Base-by-base conservation (phyloP, 1,140 invertebrate species). In the Nasonia vitripennis region DNA sequence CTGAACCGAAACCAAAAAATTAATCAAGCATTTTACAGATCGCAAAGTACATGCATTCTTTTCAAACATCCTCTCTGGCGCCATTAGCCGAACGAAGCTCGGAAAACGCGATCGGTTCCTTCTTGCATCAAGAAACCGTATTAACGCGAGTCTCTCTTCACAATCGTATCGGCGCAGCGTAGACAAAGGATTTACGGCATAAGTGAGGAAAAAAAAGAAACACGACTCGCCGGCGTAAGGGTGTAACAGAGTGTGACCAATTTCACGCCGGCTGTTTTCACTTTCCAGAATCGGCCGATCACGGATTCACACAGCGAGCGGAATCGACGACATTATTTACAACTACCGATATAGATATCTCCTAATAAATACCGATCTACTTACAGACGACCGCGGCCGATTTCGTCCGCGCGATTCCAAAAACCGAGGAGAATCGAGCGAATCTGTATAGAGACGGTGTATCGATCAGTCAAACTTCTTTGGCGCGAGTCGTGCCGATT, bases 231-330 rank as follows among this genome's bases (percentile, higher is more conserved):
- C 48, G 62, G 31, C 12, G 37, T 37, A 81, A 11, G 41, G 55
- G 10, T 84, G 75, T 88, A 90, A 78, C 86, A 70, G 87, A 91
- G 88, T 89, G 87, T 89, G 85, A 89, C 89, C 87, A 89, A 91
- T 91, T 91, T 91, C 87, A 89, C 89, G 89, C 88, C 79, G 51
- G 86, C 71, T 77, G 88, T 90, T 91, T 91, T 90, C 90, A 91
- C 89, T 91, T 90, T 89, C 89, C 83, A 86, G 68, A 75, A 80
- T 84, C 83, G 70, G 20, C 45, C 83, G 27, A 84, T 84, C 45
- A 75, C 73, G 34, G 83, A 84, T 84, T 62, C 68, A 79, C 68
- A 27, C 27, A 27, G 27, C 27, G 1, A 55, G 51, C 23, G n/a
- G 68, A 85, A 73, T 73, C 17, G 45, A 9, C 11, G 1, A 3